A percentile compares a stretch with the other conserved stretches of the same genome.
Conservation (phyloP, 2,113 vertebrate genomes). For the Collichthys lucidus region DNA sequence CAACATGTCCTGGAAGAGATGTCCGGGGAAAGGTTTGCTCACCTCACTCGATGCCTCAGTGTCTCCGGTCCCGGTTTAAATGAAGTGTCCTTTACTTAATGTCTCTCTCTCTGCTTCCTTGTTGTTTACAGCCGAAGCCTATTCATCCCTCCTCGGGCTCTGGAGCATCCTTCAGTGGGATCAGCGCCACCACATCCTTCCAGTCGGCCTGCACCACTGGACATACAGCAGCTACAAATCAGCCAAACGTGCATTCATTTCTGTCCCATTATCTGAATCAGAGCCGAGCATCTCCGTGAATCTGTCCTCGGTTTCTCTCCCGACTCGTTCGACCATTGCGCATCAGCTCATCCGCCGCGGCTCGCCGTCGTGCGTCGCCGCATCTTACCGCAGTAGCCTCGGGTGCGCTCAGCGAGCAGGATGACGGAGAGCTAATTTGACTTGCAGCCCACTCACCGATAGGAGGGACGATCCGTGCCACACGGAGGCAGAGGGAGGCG, state of each 20-base stretch:
- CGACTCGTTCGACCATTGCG: slow-evolving; percentile 51
- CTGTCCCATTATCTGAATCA: slow-evolving; percentile 12
- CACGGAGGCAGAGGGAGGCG: slow-evolving; percentile 39
- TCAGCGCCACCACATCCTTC: slow-evolving; percentile 48
- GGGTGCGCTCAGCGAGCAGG: slow-evolving; percentile 58
- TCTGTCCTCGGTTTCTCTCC: not conserved
- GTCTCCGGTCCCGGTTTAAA: not conserved
- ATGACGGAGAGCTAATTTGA: slow-evolving; percentile 73
- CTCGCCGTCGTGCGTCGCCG: slow-evolving; percentile 51
- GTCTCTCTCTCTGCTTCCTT: slow-evolving; percentile 15
- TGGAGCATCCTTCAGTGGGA: slow-evolving; percentile 63
- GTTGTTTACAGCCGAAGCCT: slow-evolving; percentile 52
- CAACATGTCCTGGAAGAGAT: slow-evolving; percentile 17
- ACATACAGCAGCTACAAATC: slow-evolving; percentile 24
- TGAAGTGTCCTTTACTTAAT: slow-evolving; percentile 10
- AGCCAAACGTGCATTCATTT: not conserved
- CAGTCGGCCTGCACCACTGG: slow-evolving; percentile 62
- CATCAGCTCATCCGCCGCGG: slow-evolving; percentile 49
- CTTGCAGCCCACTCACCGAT: slow-evolving; percentile 73
- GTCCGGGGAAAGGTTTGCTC: slow-evolving; percentile 1
- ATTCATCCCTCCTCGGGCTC: slow-evolving; percentile 15
- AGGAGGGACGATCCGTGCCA: slow-evolving; percentile 60
- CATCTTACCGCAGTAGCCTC: slow-evolving; percentile 78
- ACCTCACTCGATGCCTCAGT: slow-evolving; percentile 27
- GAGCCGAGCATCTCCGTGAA: not conserved